Base-by-base conservation (phyloP, 2,113 vertebrate species). In the Archocentrus centrarchus region DNA sequence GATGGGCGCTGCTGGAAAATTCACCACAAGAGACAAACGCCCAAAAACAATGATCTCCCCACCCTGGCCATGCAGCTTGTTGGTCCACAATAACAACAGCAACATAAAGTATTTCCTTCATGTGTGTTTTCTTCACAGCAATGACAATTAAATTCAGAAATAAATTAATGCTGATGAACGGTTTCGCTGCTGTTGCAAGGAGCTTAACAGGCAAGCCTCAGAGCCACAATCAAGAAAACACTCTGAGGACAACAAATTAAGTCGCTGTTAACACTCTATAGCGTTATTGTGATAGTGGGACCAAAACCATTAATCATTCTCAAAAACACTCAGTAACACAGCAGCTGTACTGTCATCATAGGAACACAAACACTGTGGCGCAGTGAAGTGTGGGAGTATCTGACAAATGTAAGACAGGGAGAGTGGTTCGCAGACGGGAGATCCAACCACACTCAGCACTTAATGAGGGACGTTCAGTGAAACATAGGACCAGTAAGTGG, bases 401-500 rank as follows among this genome's bases (percentile, higher is more conserved):
- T 86, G 89, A 94, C 89, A 90, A 89, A 93, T 89, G 89, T 88
- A 84, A 84, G 88, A 89, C 86, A 84, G 84, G 81, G 86, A 88
- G 86, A 90, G 89, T 57, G 83, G 83, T 79, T 87, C 88, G 84
- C 85, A 89, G 89, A 92, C 85, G 10, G 88, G 90, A 80, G 88
- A 92, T 91, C 88, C 90, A 79, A 93, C 90, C 92, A 91, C 91
- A 94, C 91, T 88, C 86, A 88, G 92, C 91, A 93, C 89, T 88
- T 91, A 93, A 95, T 92, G 92, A 94, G 91, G 91, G 89, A 93
- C 90, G 78, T 44, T 82, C 88, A 60, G 86, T 92, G 89, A 92
- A 93, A 94, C 90, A 89, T 91, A 92, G 93, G 86, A 92, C 89
- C 88, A 90, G 90, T 91, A 88, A 92, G 87, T 92, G 94, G 91